A percentile compares a stretch with the other conserved stretches of the same genome.
Conservation (phyloP, 1,140 invertebrate genomes). For the Neoseiulus cucumeris region DNA sequence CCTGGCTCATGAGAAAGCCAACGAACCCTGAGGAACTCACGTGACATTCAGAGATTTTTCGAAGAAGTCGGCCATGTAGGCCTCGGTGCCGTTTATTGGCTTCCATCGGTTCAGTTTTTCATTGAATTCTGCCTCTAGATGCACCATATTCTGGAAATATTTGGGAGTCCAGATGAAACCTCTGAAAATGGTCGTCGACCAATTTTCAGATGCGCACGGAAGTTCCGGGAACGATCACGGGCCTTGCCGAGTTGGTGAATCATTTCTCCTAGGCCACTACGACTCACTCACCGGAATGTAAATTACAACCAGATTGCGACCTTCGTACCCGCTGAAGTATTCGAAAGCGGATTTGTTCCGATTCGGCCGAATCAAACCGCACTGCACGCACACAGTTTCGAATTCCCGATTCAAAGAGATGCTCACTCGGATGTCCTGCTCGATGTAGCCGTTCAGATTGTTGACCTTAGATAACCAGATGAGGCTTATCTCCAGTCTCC, state of each 20-base stretch:
- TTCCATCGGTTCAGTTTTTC: background rate
- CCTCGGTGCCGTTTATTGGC: background rate
- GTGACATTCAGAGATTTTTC: background rate
- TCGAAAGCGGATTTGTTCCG: background rate
- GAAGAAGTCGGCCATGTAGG: background rate
- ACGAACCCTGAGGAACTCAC: background rate
- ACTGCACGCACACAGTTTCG: background rate
- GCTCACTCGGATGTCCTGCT: background rate
- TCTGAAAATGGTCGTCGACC: too few species aligned
- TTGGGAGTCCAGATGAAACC: too few species aligned
- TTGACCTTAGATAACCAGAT: too few species aligned
- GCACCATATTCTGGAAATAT: too few species aligned
- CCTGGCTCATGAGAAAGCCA: too few species aligned
- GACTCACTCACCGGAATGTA: background rate
- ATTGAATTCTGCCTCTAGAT: background rate
- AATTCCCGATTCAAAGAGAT: background rate
- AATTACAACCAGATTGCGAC: background rate
- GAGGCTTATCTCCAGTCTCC: too few species aligned
- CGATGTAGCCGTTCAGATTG: background rate
- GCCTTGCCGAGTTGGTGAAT: too few species aligned
- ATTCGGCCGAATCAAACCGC: background rate
- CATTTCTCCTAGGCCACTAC: too few species aligned
- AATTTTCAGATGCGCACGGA: too few species aligned
- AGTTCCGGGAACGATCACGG: too few species aligned
- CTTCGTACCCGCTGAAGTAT: background rate